Base-by-base conservation (phyloP, 2,113 vertebrate species). In the Eonycteris spelaea region DNA sequence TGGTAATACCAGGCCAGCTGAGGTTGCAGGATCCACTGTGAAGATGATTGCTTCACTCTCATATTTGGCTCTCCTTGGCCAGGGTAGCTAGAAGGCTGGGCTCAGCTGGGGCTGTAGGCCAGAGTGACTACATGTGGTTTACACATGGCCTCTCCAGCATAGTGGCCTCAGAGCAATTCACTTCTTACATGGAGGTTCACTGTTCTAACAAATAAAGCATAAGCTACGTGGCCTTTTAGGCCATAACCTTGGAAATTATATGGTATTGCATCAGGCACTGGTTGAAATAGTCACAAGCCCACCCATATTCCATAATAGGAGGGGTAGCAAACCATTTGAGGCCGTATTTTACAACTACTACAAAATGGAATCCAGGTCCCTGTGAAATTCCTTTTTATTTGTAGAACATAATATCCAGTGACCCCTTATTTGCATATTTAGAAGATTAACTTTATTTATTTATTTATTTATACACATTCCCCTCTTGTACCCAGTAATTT, bases 371-470 rank as follows among this genome's bases (percentile, higher is more conserved):
- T 90, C 18, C 55, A 77, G 55, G 59, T 73, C 83, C 82, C 57
- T 87, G 3, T 92, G 79, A 84, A 92, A 71, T 30, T 24, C 18
- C 61, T 51, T 67, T 68, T 95, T 89, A 48, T 73, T 85, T 90
- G 6, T 84, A 65, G 18, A 79, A 10, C 51, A 63, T 28, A 24
- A 22, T 63, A 63, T 67, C 35, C 53, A 84, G 43, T 83, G 45
- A 70, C 51, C 57, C 40, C 10, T 77, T 75, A 86, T 82, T 89
- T 80, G 24, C 82, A 28, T 63, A 51, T 85, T 95, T 95, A 63
- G 48, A 55, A 85, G 55, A 83, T n/a, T 94, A 55, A 84, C 79
- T 94, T 94, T 18, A n/a, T n/a, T n/a, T n/a, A n/a, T 65, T 75
- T 86, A 75, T 80, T 71, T 71, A 55, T 79, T 97, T 95, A 61